These are phyloP conservation scores for Amazona guildingii DNA, from an alignment of 2,113 vertebrate species.

Conservation along the genomic window DNA sequence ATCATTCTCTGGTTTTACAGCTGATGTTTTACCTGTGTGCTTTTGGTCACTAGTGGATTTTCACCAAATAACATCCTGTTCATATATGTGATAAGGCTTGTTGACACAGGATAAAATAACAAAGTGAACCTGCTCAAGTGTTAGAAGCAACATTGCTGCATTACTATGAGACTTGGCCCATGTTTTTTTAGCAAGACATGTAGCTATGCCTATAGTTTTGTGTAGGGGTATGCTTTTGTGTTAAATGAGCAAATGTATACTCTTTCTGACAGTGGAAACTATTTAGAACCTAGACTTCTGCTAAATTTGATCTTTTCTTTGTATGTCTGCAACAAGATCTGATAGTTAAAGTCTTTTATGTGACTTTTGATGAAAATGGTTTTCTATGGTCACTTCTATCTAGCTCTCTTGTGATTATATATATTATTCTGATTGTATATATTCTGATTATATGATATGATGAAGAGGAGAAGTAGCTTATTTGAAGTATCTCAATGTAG, in stretches of 20 bases:
- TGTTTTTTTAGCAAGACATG: neutral
- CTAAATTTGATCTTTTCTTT: neutral
- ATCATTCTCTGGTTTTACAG: neutral
- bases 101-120: neutral
- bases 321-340: neutral
- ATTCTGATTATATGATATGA: neutral
- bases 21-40: neutral
- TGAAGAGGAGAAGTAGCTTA: neutral
- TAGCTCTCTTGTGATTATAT: neutral
- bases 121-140: neutral
- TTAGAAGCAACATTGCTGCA: neutral
- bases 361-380: neutral
- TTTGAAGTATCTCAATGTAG: neutral
- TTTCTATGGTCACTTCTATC: neutral
- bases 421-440: neutral
- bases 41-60: neutral
- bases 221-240: neutral
- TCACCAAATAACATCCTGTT: neutral
- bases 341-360: neutral
- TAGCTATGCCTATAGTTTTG: neutral
- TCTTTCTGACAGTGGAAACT: neutral
- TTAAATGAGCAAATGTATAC: neutral
- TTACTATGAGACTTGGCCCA: neutral
- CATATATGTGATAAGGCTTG: neutral
- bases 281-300: neutral